phyloP scores from a whole-genome alignment of 1,140 invertebrate species.

The Eueides isabella region DNA sequence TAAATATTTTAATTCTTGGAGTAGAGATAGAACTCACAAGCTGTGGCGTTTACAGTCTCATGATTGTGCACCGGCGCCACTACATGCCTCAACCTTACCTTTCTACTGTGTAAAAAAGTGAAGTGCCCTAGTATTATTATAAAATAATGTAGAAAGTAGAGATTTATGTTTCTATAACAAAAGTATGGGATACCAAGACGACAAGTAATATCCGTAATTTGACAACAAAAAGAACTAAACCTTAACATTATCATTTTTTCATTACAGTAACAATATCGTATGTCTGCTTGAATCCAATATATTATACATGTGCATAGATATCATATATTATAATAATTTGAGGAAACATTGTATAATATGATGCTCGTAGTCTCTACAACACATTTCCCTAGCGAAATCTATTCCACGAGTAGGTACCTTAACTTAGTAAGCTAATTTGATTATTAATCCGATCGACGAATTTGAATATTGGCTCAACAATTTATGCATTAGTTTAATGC shows the following conservation, averaged over 20 bases:
- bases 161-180: no score
- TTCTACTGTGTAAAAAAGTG: no score
- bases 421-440: background rate
- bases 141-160: no score
- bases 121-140: no score
- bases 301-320: constrained; percentile 10
- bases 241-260: background rate
- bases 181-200: no score
- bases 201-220: no score
- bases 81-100: no score
- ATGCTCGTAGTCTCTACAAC: background rate
- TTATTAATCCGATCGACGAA: background rate
- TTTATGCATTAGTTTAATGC: background rate
- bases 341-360: background rate
- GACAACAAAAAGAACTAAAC: background rate
- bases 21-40: no score
- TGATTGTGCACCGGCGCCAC: no score
- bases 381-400: background rate
- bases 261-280: background rate
- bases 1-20: no score
- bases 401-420: background rate
- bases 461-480: background rate
- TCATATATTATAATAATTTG: background rate
- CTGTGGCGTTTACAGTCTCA: no score
- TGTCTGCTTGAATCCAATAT: background rate